These are phyloP conservation scores for Sceloporus undulatus DNA, from an alignment of 2,113 vertebrate species.

Conservation along the genomic window DNA sequence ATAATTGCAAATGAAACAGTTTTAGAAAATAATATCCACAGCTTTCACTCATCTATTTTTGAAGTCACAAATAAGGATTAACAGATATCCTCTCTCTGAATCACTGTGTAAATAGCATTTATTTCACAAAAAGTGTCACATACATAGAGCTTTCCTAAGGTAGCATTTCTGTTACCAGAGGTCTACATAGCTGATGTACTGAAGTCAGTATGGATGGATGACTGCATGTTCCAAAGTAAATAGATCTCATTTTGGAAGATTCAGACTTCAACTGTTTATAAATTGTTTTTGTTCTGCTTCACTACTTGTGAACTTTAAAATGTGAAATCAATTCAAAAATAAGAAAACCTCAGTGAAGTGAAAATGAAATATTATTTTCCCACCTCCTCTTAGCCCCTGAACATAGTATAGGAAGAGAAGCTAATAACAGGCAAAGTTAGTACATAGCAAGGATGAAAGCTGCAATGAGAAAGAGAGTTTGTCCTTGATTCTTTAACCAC, in stretches of 20 bases:
- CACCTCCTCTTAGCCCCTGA: neutral
- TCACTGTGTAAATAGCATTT: neutral
- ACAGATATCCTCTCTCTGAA: accelerated
- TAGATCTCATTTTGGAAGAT: constrained; percentile 57
- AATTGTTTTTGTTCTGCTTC: constrained; percentile 69
- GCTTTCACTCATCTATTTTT: neutral
- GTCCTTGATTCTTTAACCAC: constrained; percentile 10
- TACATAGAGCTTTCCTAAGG: neutral
- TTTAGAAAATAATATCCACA: neutral
- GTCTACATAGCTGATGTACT: neutral
- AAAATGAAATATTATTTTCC: constrained; percentile 53
- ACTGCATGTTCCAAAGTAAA: constrained; percentile 17
- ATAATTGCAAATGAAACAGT: neutral
- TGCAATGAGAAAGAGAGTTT: constrained; percentile 1
- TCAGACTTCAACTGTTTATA: constrained; percentile 56
- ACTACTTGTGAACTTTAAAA: constrained; percentile 70
- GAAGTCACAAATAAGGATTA: neutral
- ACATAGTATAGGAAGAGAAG: constrained; percentile 36
- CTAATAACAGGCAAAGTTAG: constrained; percentile 23
- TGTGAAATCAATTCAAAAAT: constrained; percentile 63
- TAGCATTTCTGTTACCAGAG: constrained; percentile 32
- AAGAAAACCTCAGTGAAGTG: constrained; percentile 56
- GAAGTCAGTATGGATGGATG: constrained; percentile 40
- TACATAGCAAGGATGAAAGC: constrained; percentile 16
- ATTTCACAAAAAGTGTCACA: neutral